Evolutionary conservation across 2,797 vertebrate species (phyloP), one percentile per base, ranked within the genome.

Genomic region (Siniperca scherzeri): DNA sequence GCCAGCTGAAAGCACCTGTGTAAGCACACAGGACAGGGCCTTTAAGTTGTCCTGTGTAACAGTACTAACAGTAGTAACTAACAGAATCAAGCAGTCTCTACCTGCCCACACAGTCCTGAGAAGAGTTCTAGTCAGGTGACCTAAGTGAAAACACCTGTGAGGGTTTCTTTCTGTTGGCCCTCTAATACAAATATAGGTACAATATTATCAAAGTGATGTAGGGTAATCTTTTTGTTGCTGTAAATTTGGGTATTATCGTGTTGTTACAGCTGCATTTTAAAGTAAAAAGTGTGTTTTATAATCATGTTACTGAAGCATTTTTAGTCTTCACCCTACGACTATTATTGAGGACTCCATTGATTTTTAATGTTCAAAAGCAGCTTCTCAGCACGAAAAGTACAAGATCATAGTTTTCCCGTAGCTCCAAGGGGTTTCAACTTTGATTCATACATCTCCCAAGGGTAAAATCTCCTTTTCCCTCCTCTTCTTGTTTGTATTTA

Each of bases 401-500:
- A 38, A 25, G 0, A 74, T 25, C 21, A 52, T 17, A 38, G 44
- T 19, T 48, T n/a, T 0, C 12, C 12, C 0, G 0, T 50, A 50
- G 0, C 42, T n/a, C 27, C 12, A 3, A 21, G 2, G 3, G 5
- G 33, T 25, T 40, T 40, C 48, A 33, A 46, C 53, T 42, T 70
- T 11, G 14, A 70, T 69, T 11, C 10, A 42, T 33, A 38, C 3
- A 36, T 60, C 53, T 70, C 44, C 59, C 30, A n/a, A 3, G 17
- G 30, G 9, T 69, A 38, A 74, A 59, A 53, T 69, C 57, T 46
- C 14, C 30, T 36, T 48, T 61, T 22, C 16, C n/a, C 36, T 59
- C 48, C 25, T 53, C 22, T 74, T 36, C 82, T 65, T 74, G 60
- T 62, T 55, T 74, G 42, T 57, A 53, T 70, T 64, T 46, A 1